Percentiles rank a stretch among this genome's conserved stretches.
phyloP scores from a whole-genome alignment of 1,140 invertebrate species.

The Battus philenor region DNA sequence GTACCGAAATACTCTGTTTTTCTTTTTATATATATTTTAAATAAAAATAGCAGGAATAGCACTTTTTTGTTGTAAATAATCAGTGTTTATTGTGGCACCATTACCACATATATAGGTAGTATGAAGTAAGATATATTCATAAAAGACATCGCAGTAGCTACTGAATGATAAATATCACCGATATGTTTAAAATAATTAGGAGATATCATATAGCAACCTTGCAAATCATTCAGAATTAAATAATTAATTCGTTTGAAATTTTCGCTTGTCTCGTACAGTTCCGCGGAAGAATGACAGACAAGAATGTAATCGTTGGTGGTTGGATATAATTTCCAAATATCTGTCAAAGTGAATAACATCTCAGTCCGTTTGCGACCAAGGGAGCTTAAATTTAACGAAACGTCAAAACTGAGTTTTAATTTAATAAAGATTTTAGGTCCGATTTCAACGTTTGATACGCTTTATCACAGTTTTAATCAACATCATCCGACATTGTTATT shows the following conservation, averaged over 20 bases:
- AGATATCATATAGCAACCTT: not conserved
- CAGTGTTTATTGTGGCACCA: too few relatives aligned
- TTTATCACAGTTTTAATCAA: too few relatives aligned
- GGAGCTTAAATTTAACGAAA: constrained; percentile 5
- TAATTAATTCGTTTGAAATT: constrained; percentile 2
- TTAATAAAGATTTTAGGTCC: not conserved
- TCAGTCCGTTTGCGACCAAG: constrained; percentile 3
- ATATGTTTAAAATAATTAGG: too few relatives aligned
- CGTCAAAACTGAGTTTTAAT: not conserved
- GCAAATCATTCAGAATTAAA: not conserved
- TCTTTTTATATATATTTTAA: too few relatives aligned
- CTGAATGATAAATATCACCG: too few relatives aligned
- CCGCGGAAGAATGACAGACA: not conserved
- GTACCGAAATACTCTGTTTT: too few relatives aligned
- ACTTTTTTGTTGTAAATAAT: too few relatives aligned
- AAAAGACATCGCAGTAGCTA: too few relatives aligned
- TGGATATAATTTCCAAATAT: constrained; percentile 2
- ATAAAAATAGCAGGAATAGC: too few relatives aligned
- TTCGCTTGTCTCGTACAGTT: not conserved
- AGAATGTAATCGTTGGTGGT: not conserved
- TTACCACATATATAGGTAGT: too few relatives aligned
- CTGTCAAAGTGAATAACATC: constrained; percentile 8
- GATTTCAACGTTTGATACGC: not conserved
- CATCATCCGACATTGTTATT: too few relatives aligned
- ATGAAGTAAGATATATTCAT: too few relatives aligned